Evolutionary conservation across 2,888 invertebrate species (phyloP).

Genomic region (Diarsia brunnea): DNA sequence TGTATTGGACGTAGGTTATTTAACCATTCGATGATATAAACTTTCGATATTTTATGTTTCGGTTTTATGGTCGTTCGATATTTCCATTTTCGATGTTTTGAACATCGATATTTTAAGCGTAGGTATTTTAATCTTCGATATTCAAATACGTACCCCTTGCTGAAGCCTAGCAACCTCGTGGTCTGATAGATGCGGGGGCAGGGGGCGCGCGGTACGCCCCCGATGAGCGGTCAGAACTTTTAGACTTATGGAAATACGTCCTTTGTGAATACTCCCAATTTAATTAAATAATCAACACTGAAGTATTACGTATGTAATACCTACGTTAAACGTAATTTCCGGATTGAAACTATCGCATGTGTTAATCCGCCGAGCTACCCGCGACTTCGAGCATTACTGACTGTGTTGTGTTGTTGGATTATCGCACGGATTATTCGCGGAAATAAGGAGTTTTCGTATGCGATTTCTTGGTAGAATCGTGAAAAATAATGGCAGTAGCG

Average conservation of each 20-base stretch:
- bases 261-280: neutral
- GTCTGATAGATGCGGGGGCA: neutral
- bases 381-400: neutral
- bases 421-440: conserved; percentile 2
- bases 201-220: neutral
- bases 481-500: neutral
- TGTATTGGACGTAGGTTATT: no score
- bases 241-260: neutral
- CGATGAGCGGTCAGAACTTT: neutral
- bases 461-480: neutral
- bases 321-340: neutral
- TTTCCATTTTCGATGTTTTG: no score
- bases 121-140: no score
- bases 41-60: no score
- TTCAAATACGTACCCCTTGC: no score
- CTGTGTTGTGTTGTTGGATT: neutral
- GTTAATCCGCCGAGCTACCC: conserved; percentile 9
- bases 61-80: no score
- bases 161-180: no score
- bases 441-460: conserved; percentile 10
- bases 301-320: neutral
- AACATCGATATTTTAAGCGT: no score
- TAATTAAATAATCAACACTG: neutral
- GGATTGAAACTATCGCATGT: conserved; percentile 29
- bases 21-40: no score